Evolutionary conservation across 2,113 vertebrate genomes (phyloP).

Genomic region (Heptranchias perlo): DNA sequence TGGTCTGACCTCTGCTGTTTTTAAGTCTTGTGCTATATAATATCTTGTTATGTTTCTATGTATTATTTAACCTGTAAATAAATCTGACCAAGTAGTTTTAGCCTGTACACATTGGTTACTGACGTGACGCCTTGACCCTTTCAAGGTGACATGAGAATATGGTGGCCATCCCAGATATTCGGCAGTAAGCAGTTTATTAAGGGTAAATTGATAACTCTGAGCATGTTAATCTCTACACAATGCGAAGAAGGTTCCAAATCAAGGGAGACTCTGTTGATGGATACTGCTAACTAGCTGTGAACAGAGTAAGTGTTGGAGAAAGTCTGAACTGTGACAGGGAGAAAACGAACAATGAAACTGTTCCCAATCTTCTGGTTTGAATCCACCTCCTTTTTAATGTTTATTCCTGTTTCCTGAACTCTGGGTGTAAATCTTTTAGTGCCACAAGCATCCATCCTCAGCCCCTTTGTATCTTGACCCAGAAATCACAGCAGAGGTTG

Average conservation of each 20-base stretch:
- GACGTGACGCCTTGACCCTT: not conserved
- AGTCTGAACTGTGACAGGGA: too few relatives aligned
- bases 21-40: not conserved
- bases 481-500: not conserved
- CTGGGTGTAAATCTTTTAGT: not conserved
- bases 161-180: not conserved
- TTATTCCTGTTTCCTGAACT: not conserved
- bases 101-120: not conserved
- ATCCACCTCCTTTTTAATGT: not conserved
- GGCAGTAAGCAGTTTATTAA: not conserved
- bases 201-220: not conserved
- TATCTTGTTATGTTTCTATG: not conserved
- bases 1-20: not conserved
- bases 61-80: not conserved
- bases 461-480: too few relatives aligned
- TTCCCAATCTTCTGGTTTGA: too few relatives aligned
- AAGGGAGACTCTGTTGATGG: too few relatives aligned
- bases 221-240: not conserved
- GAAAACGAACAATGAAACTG: too few relatives aligned
- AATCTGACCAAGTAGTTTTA: not conserved
- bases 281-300: too few relatives aligned
- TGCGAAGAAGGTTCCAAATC: not conserved
- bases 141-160: not conserved
- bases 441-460: not conserved
- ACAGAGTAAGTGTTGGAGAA: too few relatives aligned